These are phyloP conservation scores for Papilio dardanus DNA, from an alignment of 1,140 invertebrate genomes.

Conservation along the genomic window DNA sequence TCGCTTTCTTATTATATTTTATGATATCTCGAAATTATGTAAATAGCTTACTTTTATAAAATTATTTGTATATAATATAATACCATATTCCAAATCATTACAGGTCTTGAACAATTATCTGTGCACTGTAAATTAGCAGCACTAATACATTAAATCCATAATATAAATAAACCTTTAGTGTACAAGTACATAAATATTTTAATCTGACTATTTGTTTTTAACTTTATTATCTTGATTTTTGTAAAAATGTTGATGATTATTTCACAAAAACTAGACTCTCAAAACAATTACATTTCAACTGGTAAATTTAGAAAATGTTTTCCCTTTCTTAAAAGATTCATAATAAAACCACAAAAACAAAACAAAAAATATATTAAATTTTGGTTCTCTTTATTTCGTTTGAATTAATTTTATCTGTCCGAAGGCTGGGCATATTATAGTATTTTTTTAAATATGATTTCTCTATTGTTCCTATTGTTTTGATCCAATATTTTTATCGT, in stretches of 20 bases:
- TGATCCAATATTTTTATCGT: neutral
- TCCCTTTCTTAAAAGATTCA: too few relatives aligned
- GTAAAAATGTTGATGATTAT: too few relatives aligned
- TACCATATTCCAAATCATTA: neutral
- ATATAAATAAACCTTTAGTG: neutral
- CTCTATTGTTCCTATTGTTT: neutral
- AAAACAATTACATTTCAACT: too few relatives aligned
- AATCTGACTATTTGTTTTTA: neutral
- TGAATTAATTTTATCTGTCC: neutral
- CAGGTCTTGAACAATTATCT: too few relatives aligned
- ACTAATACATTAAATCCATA: neutral
- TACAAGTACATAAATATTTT: neutral
- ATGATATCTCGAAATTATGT: constrained; percentile 5
- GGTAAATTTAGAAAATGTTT: too few relatives aligned
- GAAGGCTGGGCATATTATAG: neutral
- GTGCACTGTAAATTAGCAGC: too few relatives aligned
- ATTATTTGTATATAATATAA: neutral
- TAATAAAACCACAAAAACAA: too few relatives aligned
- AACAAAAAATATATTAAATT: too few relatives aligned
- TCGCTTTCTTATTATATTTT: constrained; percentile 13
- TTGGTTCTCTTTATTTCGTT: neutral
- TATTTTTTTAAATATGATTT: neutral
- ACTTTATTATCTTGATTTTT: neutral
- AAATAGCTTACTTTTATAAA: constrained; percentile 4
- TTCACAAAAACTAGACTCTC: too few relatives aligned